Evolutionary conservation across 2,888 invertebrate genomes (phyloP).

Genomic region (Drosophila subquinaria): DNA sequence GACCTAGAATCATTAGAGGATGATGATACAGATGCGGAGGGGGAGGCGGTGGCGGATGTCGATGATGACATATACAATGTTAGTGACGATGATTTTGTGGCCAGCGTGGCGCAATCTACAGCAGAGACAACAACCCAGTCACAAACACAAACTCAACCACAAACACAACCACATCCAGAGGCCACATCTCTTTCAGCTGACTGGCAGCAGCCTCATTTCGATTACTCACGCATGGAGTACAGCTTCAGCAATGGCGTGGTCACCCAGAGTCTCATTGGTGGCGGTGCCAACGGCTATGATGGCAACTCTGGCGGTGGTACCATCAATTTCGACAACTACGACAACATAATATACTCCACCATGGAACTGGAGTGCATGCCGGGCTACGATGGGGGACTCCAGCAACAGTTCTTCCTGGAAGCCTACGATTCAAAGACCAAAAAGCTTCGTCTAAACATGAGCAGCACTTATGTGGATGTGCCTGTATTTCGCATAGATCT

Average conservation of each 20-base stretch:
- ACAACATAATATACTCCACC: slow-evolving; percentile 85
- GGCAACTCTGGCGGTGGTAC: slow-evolving; percentile 72
- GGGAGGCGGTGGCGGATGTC: slow-evolving; percentile 29
- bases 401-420: slow-evolving; percentile 93
- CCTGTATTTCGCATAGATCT: slow-evolving; percentile 88
- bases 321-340: slow-evolving; percentile 85
- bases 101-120: slow-evolving; percentile 65
- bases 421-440: slow-evolving; percentile 92
- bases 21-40: slow-evolving; percentile 40
- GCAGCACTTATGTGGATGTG: slow-evolving; percentile 87
- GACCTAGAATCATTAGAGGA: slow-evolving; percentile 73
- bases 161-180: slow-evolving; percentile 21
- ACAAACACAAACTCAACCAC: background rate
- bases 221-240: slow-evolving; percentile 85
- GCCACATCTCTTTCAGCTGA: slow-evolving; percentile 46
- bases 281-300: slow-evolving; percentile 48
- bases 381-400: slow-evolving; percentile 95
- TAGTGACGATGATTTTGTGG: slow-evolving; percentile 77
- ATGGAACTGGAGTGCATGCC: slow-evolving; percentile 94
- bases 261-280: slow-evolving; percentile 79
- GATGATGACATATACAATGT: slow-evolving; percentile 73
- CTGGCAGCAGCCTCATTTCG: slow-evolving; percentile 82
- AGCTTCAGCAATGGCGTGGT: slow-evolving; percentile 83
- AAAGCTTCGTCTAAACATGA: slow-evolving; percentile 89
- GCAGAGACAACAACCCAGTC: slow-evolving; percentile 50